These are phyloP conservation scores for Clunio marinus DNA, from an alignment of 2,888 invertebrate genomes.

Conservation along the genomic window DNA sequence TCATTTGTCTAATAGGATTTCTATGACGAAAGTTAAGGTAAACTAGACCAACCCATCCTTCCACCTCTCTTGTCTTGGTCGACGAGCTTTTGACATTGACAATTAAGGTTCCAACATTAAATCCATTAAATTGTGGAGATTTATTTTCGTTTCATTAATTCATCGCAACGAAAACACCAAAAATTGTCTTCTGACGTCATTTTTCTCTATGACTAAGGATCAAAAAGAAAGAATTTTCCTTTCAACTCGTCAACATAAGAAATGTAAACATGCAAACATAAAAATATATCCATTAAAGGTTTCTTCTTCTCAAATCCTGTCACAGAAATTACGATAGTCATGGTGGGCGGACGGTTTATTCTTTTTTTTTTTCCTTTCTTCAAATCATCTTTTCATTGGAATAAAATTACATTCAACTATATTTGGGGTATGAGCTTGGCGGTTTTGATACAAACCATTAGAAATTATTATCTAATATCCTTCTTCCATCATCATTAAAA, in stretches of 20 bases:
- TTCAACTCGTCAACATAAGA: neutral
- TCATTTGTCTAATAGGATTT: conserved; percentile 20
- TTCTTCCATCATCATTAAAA: conserved; percentile 18
- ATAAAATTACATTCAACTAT: neutral
- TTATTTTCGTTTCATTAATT: neutral
- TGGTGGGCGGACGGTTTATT: too few relatives aligned
- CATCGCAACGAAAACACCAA: too few relatives aligned
- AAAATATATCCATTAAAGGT: neutral
- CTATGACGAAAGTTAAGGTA: neutral
- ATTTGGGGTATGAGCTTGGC: too few relatives aligned
- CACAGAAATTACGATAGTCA: conserved; percentile 8
- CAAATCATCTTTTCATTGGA: neutral
- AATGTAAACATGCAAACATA: conserved; percentile 6
- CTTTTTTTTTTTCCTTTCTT: too few relatives aligned
- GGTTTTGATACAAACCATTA: too few relatives aligned
- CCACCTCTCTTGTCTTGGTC: neutral
- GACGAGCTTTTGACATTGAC: conserved; percentile 24
- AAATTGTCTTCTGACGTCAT: conserved; percentile 15
- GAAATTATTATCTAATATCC: conserved; percentile 19
- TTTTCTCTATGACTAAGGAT: too few relatives aligned
- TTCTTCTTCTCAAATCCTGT: neutral
- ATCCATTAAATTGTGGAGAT: neutral
- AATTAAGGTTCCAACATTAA: neutral
- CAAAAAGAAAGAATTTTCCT: neutral
- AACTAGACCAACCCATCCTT: neutral